phyloP scores from a whole-genome alignment of 2,797 vertebrate genomes.

The Anguilla obscura region DNA sequence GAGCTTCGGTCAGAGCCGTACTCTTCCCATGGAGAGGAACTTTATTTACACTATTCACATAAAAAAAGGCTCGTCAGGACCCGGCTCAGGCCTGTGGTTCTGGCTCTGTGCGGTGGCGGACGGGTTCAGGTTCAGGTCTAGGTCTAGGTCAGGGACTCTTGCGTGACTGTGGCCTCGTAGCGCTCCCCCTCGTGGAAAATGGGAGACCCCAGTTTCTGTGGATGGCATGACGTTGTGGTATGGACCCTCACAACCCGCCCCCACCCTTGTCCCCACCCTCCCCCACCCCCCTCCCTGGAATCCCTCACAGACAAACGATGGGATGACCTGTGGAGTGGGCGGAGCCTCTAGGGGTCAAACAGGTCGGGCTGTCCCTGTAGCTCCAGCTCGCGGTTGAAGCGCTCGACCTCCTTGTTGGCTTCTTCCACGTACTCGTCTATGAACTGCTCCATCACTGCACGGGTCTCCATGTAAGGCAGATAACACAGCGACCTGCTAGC shows the following conservation, averaged over 20 bases:
- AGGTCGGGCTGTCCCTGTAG: slow-evolving; percentile 84
- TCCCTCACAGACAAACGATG: slow-evolving; percentile 35
- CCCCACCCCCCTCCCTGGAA: slow-evolving; percentile 39
- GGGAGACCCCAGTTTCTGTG: slow-evolving; percentile 11
- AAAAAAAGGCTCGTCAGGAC: not conserved
- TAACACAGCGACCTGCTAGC: slow-evolving; percentile 26
- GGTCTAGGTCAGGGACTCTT: not conserved
- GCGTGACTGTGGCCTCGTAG: not conserved
- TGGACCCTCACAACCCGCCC: slow-evolving; percentile 30
- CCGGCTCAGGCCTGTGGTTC: not conserved
- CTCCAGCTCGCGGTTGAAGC: slow-evolving; percentile 88
- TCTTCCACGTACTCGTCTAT: slow-evolving; percentile 88
- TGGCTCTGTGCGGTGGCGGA: not conserved
- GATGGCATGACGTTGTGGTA: slow-evolving; percentile 38
- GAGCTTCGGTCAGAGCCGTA: not conserved
- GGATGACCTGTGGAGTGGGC: slow-evolving; percentile 38
- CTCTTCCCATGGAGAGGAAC: not conserved
- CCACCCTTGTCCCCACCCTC: slow-evolving; percentile 31
- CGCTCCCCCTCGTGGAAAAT: not conserved
- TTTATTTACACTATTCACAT: not conserved
- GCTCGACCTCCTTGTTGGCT: slow-evolving; percentile 88
- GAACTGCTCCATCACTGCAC: slow-evolving; percentile 91
- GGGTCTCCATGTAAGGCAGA: slow-evolving; percentile 68
- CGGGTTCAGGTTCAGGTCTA: not conserved
- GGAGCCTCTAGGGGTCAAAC: slow-evolving; percentile 74